Conservation (phyloP, 2,113 vertebrate genomes). For the Hylia prasina region DNA sequence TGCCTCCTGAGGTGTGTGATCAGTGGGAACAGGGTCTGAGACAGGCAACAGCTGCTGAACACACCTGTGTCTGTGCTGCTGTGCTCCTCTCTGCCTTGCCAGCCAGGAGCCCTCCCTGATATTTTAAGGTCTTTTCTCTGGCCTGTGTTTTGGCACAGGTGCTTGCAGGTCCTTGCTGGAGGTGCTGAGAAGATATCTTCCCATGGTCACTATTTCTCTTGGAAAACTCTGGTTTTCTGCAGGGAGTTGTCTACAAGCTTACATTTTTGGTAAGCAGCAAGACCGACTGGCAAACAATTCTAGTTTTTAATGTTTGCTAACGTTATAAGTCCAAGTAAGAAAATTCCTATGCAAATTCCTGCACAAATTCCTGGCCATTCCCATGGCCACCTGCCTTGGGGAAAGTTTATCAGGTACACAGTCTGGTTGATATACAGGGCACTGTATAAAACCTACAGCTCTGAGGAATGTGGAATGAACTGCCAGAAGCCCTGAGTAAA, state of each 20-base stretch:
- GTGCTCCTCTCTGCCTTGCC: not conserved
- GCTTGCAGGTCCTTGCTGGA: not conserved
- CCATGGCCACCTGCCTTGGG: not conserved
- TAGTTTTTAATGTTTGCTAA: not conserved
- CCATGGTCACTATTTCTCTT: not conserved
- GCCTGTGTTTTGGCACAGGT: not conserved
- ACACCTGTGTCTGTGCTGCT: not conserved
- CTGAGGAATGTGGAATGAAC: not conserved
- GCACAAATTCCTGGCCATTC: constrained; percentile 29
- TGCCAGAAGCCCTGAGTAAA: not conserved
- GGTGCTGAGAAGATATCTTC: not conserved
- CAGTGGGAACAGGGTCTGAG: not conserved
- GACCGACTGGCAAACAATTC: not conserved
- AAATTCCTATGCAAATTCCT: constrained; percentile 33
- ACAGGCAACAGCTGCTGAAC: not conserved
- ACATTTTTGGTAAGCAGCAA: not conserved
- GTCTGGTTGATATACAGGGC: not conserved
- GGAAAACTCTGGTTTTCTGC: not conserved
- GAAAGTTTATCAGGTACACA: not conserved
- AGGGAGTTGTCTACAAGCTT: not conserved
- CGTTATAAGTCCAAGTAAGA: not conserved
- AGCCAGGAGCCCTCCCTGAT: not conserved
- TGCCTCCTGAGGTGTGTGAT: not conserved
- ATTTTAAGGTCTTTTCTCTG: not conserved
- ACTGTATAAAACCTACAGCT: not conserved